A percentile compares a stretch with the other conserved stretches of the same genome.
phyloP scores from a whole-genome alignment of 2,113 vertebrate species.

The Speoplatyrhinus poulsoni region DNA sequence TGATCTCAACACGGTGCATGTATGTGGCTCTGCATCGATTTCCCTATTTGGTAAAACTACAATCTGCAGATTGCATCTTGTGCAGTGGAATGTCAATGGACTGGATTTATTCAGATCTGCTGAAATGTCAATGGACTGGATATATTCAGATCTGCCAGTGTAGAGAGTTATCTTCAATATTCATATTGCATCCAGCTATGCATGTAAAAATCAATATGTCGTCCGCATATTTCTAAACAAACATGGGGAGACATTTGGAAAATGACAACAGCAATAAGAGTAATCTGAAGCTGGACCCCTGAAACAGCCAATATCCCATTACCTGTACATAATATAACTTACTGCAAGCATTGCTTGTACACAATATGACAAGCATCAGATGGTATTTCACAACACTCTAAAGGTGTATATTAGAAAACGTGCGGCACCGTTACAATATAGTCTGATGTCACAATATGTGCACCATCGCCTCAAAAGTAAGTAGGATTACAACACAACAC shows the following conservation, averaged over 20 bases:
- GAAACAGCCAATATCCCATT: too few species aligned
- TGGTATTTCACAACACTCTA: background rate
- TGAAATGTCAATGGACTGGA: conserved; percentile 2
- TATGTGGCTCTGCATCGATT: conserved; percentile 61
- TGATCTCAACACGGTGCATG: too few species aligned
- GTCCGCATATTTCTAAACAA: background rate
- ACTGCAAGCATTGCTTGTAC: too few species aligned
- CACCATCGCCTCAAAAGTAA: too few species aligned
- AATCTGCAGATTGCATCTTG: conserved; percentile 33
- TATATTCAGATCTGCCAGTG: conserved; percentile 20
- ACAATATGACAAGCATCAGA: too few species aligned
- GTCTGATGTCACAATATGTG: too few species aligned
- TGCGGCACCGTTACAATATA: too few species aligned
- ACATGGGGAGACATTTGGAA: background rate
- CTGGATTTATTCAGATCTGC: conserved; percentile 25
- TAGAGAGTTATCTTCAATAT: background rate
- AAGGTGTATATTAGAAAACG: too few species aligned
- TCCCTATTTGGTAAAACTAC: conserved; percentile 36
- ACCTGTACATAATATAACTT: too few species aligned
- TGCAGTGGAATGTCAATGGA: conserved; percentile 41
- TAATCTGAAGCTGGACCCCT: too few species aligned
- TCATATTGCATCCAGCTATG: background rate
- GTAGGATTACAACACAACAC: too few species aligned
- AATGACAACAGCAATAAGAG: too few species aligned
- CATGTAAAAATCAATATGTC: background rate